Evolutionary conservation across 1,140 invertebrate genomes (phyloP).

Genomic region (Myzus persicae): DNA sequence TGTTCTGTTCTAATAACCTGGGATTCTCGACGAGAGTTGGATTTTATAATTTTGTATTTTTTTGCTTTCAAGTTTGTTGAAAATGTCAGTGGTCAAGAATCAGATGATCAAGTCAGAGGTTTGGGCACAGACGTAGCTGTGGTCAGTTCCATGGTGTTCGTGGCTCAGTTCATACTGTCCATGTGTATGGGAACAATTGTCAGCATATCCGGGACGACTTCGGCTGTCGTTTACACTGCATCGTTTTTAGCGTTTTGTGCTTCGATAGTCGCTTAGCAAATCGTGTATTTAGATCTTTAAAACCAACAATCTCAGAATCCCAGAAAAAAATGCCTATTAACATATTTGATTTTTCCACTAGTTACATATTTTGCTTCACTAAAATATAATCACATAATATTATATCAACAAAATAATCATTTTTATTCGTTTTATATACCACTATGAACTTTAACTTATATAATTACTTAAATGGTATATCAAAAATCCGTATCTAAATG

Average conservation of each 20-base stretch:
- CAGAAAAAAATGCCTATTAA: background rate
- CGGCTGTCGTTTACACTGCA: conserved; percentile 84
- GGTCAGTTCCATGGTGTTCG: conserved; percentile 93
- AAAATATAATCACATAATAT: background rate
- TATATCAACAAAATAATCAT: background rate
- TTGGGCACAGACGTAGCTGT: conserved; percentile 93
- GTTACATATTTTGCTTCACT: background rate
- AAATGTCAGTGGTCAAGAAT: conserved; percentile 67
- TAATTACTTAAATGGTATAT: background rate
- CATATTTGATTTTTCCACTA: background rate
- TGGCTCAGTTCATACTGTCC: conserved; percentile 91
- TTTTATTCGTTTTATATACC: background rate
- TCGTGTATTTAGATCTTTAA: conserved; percentile 88
- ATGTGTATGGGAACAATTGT: conserved; percentile 87
- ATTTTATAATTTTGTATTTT: background rate
- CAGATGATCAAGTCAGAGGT: conserved; percentile 73
- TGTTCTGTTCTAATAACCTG: background rate
- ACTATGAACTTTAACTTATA: background rate
- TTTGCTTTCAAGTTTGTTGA: conserved; percentile 73
- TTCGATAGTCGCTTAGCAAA: conserved; percentile 82
- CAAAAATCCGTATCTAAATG: background rate
- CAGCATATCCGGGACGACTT: conserved; percentile 80
- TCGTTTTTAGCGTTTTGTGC: conserved; percentile 84
- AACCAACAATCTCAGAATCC: background rate
- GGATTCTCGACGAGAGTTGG: background rate